Percentiles rank a stretch among this genome's conserved stretches.
Evolutionary conservation across 2,113 vertebrate genomes (phyloP).

Genomic region (Fulica atra): DNA sequence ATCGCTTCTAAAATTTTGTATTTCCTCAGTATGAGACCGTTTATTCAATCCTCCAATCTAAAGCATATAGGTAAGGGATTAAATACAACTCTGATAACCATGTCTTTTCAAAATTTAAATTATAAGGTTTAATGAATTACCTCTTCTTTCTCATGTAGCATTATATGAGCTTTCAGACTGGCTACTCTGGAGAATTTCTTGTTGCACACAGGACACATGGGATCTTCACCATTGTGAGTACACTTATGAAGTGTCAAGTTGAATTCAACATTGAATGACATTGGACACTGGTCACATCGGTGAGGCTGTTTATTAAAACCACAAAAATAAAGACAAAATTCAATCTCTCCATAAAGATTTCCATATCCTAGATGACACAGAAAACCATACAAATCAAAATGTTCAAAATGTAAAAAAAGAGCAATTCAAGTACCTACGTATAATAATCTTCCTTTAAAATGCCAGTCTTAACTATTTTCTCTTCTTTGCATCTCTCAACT

Average conservation of each 20-base stretch:
- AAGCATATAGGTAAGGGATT: background rate
- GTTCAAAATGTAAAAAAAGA: background rate
- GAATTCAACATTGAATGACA: constrained; percentile 97
- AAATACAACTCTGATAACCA: background rate
- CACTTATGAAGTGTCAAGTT: constrained; percentile 96
- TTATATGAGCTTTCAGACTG: constrained; percentile 96
- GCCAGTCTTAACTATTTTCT: background rate
- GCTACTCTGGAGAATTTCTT: constrained; percentile 96
- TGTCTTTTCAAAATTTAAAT: background rate
- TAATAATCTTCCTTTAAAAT: background rate
- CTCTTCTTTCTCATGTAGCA: constrained; percentile 98
- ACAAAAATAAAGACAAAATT: constrained; percentile 40
- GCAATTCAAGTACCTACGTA: background rate
- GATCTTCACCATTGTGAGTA: constrained; percentile 89
- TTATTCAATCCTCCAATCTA: background rate
- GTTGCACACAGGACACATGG: constrained; percentile 91
- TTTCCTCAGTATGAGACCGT: background rate
- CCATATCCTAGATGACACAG: background rate
- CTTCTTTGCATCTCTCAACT: background rate
- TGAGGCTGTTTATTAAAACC: constrained; percentile 84
- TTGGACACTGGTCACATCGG: constrained; percentile 92
- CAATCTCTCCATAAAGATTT: background rate
- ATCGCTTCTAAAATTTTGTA: accelerated
- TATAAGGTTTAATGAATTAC: constrained; percentile 64
- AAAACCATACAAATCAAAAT: background rate